Evolutionary conservation across 2,797 vertebrate genomes (phyloP).

Genomic region (Ctenosaura bakeri): DNA sequence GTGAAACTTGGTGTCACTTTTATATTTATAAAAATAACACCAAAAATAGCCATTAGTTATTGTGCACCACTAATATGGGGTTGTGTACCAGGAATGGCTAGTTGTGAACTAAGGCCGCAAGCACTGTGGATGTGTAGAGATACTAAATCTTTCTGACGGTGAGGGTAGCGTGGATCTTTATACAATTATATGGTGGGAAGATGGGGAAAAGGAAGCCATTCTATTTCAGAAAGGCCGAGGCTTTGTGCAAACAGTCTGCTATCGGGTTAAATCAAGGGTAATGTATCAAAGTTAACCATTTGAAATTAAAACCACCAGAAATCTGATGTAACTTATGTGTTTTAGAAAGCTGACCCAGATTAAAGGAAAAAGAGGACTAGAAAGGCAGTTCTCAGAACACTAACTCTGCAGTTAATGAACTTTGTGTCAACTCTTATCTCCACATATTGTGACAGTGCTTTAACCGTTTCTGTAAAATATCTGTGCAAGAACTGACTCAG

Average conservation of each 20-base stretch:
- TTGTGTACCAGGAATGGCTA: not conserved
- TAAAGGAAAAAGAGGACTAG: not conserved
- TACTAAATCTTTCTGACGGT: not conserved
- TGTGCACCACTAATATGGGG: not conserved
- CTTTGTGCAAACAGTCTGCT: not conserved
- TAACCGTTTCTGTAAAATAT: not conserved
- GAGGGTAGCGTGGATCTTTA: not conserved
- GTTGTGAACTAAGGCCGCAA: not conserved
- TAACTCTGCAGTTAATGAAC: not conserved
- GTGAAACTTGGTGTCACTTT: not conserved
- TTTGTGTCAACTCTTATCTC: not conserved
- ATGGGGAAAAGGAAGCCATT: not conserved
- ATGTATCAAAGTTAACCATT: not conserved
- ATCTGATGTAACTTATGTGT: not conserved
- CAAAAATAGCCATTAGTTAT: not conserved
- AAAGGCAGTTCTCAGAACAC: not conserved
- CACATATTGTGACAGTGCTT: not conserved
- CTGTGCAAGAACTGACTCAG: not conserved
- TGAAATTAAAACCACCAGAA: not conserved
- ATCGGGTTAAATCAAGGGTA: not conserved
- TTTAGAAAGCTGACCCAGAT: not conserved
- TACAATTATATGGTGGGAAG: not conserved
- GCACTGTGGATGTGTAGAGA: not conserved
- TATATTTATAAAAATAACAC: not conserved
- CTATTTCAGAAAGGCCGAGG: not conserved